These are phyloP conservation scores for Elymnias hypermnestra DNA, from an alignment of 1,140 invertebrate species.

Conservation along the genomic window DNA sequence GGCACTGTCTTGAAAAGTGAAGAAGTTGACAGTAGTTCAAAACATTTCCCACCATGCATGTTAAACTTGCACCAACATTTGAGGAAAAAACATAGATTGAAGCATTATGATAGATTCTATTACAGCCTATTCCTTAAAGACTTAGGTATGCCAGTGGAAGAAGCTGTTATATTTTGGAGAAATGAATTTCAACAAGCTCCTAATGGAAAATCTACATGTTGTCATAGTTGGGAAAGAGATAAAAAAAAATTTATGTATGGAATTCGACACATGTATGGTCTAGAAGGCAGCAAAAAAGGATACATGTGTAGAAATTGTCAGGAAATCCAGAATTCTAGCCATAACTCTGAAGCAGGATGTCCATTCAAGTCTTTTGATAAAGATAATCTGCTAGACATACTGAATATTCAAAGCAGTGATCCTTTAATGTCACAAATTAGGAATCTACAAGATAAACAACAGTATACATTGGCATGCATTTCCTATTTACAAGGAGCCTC, in stretches of 20 bases:
- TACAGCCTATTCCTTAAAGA: constrained; percentile 85
- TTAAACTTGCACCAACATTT: constrained; percentile 81
- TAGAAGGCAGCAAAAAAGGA: constrained; percentile 80
- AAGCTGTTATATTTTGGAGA: constrained; percentile 81
- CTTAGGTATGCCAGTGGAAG: constrained; percentile 80
- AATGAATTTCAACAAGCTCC: constrained; percentile 79
- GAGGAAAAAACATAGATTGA: constrained; percentile 81
- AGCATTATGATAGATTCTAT: constrained; percentile 83
- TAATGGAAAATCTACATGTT: constrained; percentile 70
- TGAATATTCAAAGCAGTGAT: constrained; percentile 23
- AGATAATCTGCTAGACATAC: constrained; percentile 44
- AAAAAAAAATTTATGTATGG: constrained; percentile 81
- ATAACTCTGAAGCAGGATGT: constrained; percentile 77
- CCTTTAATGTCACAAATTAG: constrained; percentile 38
- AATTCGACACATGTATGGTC: constrained; percentile 84
- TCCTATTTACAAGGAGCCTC: constrained; percentile 28
- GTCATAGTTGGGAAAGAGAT: constrained; percentile 80
- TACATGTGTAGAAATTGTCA: constrained; percentile 78
- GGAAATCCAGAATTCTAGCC: constrained; percentile 66
- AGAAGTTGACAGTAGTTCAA: constrained; percentile 75
- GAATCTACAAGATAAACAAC: constrained; percentile 30
- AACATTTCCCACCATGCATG: constrained; percentile 87
- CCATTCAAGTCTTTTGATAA: constrained; percentile 78
- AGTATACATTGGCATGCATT: constrained; percentile 47
- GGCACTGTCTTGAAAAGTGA: constrained; percentile 44